Percentiles rank a stretch among this genome's conserved stretches.
These are phyloP conservation scores for Coluber constrictor DNA, from an alignment of 2,797 vertebrate genomes.

Conservation along the genomic window DNA sequence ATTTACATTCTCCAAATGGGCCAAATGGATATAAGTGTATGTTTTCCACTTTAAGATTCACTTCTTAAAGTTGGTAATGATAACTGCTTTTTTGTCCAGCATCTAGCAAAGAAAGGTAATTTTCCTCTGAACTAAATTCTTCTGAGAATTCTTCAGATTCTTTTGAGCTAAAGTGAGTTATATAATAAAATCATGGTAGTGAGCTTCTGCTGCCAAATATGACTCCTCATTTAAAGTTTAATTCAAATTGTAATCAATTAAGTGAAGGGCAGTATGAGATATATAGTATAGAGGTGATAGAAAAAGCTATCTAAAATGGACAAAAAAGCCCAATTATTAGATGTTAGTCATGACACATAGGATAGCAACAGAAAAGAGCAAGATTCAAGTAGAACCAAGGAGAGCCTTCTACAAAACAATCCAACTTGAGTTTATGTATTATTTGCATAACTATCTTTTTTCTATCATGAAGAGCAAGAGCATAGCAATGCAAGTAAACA, in stretches of 20 bases:
- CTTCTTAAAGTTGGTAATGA: not conserved
- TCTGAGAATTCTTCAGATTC: not conserved
- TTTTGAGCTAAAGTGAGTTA: not conserved
- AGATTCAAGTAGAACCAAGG: not conserved
- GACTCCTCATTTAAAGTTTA: not conserved
- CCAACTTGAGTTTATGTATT: not conserved
- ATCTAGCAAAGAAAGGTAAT: not conserved
- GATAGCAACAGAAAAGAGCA: not conserved
- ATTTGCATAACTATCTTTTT: not conserved
- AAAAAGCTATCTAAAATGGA: not conserved
- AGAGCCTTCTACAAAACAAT: not conserved
- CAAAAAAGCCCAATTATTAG: not conserved
- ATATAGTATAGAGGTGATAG: not conserved
- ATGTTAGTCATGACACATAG: not conserved
- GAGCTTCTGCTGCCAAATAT: not conserved
- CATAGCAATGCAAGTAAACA: not conserved
- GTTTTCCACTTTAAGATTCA: not conserved
- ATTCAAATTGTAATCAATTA: not conserved
- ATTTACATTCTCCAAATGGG: not conserved
- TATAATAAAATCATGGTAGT: not conserved
- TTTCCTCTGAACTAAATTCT: not conserved
- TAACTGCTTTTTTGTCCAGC: not conserved
- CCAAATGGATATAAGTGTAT: not conserved
- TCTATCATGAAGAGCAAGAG: not conserved
- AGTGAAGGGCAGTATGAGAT: not conserved